Base-by-base conservation (phyloP, 2,797 vertebrate genomes). In the Echiichthys vipera region DNA sequence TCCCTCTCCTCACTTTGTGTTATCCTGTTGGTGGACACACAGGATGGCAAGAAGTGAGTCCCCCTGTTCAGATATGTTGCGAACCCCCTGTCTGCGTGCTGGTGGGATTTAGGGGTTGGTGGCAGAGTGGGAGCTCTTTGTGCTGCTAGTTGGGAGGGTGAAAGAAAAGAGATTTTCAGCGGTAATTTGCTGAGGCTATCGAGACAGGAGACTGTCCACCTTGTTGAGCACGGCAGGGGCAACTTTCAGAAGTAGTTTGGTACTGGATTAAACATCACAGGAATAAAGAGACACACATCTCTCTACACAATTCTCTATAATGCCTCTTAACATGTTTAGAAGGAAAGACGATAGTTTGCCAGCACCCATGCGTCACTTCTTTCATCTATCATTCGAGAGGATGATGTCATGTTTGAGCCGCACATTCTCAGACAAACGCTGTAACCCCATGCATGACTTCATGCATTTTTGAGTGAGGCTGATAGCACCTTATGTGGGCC, bases 361-460 rank as follows among this genome's bases (percentile, higher is more conserved):
- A 80, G 56, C 62, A 50, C 73, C 81, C 71, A 49, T 74, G 43
- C 55, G 20, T 71, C 77, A 77, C 34, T 68, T 84, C 74, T 90
- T 89, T 91, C 71, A 84, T 92, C 87, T 83, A 71, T 84, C 76
- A 61, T 66, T 84, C 56, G 74, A 73, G 71, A 83, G 50, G 66
- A 78, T 94, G 93, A 94, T 77, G 89, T 94, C 91, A 94, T 92
- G 66, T 80, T 89, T 71, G 63, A 85, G 67, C 72, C 78, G 43
- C 88, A 87, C 91, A 91, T 92, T 93, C 89, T 91, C 89, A 93
- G 92, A 93, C 92, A 78, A 18, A 65, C 40, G 57, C 87, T 57
- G 64, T 84, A 88, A 90, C 83, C 87, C 81, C 83, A 88, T 45
- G 54, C 43, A 83, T 89, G 87, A 89, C 85, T 88, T 91, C 86